phyloP scores from a whole-genome alignment of 2,888 invertebrate species.

The Zhuqinia jingwanae region DNA sequence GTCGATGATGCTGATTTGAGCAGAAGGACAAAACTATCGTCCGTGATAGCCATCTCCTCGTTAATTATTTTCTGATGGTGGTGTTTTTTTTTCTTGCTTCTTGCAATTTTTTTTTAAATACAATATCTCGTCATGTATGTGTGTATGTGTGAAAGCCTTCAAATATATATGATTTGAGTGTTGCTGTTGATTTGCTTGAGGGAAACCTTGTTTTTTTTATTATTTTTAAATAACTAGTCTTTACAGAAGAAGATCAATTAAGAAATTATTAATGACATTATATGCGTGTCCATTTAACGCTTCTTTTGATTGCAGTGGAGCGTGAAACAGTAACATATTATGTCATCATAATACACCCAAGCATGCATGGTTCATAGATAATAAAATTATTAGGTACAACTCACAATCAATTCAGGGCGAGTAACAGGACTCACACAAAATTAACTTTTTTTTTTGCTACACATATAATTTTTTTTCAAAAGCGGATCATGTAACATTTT shows the following conservation, averaged over 20 bases:
- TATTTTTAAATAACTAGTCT: conserved; percentile 16
- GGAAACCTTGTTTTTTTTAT: conserved; percentile 20
- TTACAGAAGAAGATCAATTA: conserved; percentile 44
- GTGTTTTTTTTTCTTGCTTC: conserved; percentile 1
- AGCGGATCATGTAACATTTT: conserved; percentile 40
- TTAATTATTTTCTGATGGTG: conserved; percentile 50
- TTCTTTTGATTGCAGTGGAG: conserved; percentile 25
- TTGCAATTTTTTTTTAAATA: no score
- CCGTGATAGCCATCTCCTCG: conserved; percentile 13
- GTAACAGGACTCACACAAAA: conserved; percentile 30
- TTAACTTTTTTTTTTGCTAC: background rate
- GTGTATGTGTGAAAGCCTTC: background rate
- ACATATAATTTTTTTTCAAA: background rate
- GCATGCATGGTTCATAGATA: conserved; percentile 9
- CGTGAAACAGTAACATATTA: conserved; percentile 29
- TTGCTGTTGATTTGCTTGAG: background rate
- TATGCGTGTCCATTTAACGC: conserved; percentile 25
- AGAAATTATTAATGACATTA: conserved; percentile 48
- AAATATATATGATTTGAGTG: background rate
- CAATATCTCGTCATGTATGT: background rate
- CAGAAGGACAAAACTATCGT: conserved; percentile 27
- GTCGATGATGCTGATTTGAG: conserved; percentile 28
- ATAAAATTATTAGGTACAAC: conserved; percentile 19
- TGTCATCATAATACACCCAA: conserved; percentile 5
- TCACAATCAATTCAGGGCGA: conserved; percentile 26